A percentile compares a stretch with the other conserved stretches of the same genome.
These are phyloP conservation scores for Lamproptera curius DNA, from an alignment of 2,888 invertebrate genomes.

Conservation along the genomic window DNA sequence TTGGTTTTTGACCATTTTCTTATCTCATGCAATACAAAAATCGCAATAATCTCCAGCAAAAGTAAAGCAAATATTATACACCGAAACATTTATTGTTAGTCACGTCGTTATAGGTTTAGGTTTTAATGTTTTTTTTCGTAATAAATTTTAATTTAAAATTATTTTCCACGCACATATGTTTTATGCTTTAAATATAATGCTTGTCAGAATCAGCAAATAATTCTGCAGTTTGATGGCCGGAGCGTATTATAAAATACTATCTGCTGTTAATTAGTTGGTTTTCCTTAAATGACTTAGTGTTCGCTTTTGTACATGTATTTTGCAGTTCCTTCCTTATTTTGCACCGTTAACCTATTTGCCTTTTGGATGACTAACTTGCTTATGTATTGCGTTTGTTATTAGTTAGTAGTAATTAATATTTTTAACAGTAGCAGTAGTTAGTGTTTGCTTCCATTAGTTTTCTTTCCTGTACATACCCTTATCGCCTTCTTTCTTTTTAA, in stretches of 20 bases:
- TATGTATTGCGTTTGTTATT: no score
- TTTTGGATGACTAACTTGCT: conserved; percentile 7
- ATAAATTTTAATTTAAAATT: background rate
- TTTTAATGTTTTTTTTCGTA: background rate
- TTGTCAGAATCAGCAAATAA: background rate
- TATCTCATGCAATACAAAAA: no score
- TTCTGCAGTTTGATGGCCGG: background rate
- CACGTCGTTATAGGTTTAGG: conserved; percentile 29
- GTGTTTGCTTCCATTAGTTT: conserved; percentile 6
- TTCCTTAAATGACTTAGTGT: background rate
- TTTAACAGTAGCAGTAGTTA: no score
- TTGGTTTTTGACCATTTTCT: no score
- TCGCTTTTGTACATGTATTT: background rate
- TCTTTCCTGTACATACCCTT: conserved; percentile 56
- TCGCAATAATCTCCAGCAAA: no score
- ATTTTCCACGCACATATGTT: background rate
- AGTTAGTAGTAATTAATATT: no score
- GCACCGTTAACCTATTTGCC: background rate
- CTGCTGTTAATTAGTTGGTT: no score
- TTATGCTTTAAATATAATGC: background rate
- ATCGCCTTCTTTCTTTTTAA: conserved; percentile 58
- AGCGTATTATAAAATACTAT: no score
- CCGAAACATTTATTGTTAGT: conserved; percentile 44
- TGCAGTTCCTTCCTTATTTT: conserved; percentile 12
- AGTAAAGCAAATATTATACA: no score